Evolutionary conservation across 2,113 vertebrate species (phyloP).

Genomic region (Meleagris gallopavo): DNA sequence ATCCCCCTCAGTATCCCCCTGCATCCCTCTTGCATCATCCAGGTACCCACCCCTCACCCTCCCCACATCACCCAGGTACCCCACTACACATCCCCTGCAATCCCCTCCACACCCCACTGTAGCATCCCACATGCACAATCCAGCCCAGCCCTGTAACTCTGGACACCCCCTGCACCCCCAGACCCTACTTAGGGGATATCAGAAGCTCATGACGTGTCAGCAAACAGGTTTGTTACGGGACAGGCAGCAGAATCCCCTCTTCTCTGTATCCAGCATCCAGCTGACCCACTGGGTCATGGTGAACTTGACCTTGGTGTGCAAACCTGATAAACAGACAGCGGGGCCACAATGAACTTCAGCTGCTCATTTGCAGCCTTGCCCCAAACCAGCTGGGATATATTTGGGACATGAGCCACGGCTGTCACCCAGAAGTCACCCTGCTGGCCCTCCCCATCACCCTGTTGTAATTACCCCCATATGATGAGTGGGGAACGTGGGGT

Average conservation of each 20-base stretch:
- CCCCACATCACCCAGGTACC: neutral
- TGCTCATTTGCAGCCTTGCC: neutral
- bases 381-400: neutral
- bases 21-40: neutral
- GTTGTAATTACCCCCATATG: no score
- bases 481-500: no score
- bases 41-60: neutral
- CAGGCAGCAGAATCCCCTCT: neutral
- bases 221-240: slow-evolving; percentile 14
- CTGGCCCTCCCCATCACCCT: neutral
- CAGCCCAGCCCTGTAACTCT: neutral
- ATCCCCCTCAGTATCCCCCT: neutral
- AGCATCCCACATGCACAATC: no score
- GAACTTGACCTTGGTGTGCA: neutral
- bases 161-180: neutral
- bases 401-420: neutral
- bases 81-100: neutral
- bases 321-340: neutral
- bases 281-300: neutral
- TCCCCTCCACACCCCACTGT: no score
- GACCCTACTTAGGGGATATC: neutral
- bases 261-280: neutral
- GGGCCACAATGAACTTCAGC: neutral
- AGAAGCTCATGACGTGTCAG: neutral
- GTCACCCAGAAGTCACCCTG: neutral